A percentile compares a stretch with the other conserved stretches of the same genome.
These are phyloP conservation scores for Haemorhous mexicanus DNA, from an alignment of 2,113 vertebrate species.

Conservation along the genomic window DNA sequence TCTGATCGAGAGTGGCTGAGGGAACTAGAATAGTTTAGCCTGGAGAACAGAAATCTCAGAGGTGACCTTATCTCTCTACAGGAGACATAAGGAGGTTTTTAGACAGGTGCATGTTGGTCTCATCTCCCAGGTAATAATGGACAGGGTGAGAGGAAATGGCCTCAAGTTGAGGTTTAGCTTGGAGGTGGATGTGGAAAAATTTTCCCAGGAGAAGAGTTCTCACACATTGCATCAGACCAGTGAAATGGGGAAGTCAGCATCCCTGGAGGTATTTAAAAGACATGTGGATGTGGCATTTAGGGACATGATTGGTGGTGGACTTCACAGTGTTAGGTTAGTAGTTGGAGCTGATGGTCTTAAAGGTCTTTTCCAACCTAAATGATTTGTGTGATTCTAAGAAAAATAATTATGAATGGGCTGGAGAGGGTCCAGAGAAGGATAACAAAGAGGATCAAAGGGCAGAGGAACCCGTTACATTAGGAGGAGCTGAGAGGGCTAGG, in stretches of 20 bases:
- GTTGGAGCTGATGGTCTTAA: neutral
- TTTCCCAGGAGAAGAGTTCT: neutral
- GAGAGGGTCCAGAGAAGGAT: neutral
- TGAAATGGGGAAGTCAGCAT: neutral
- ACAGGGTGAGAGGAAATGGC: neutral
- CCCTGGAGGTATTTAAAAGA: neutral
- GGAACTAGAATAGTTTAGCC: fast-evolving
- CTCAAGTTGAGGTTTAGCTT: neutral
- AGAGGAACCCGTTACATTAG: fast-evolving
- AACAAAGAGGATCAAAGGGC: neutral
- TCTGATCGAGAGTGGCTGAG: fast-evolving
- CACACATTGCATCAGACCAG: neutral
- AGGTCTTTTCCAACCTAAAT: neutral
- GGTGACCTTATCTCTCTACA: neutral
- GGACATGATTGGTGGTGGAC: neutral
- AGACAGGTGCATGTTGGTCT: no score
- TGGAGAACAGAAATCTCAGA: neutral
- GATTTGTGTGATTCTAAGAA: neutral
- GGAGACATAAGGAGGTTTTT: neutral
- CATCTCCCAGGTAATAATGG: neutral
- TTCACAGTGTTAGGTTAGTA: neutral
- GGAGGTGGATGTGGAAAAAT: neutral
- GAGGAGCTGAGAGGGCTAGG: neutral
- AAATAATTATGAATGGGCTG: neutral
- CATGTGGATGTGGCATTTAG: neutral